phyloP scores from a whole-genome alignment of 2,113 vertebrate species.

The Sterrhoptilus dennistouni region DNA sequence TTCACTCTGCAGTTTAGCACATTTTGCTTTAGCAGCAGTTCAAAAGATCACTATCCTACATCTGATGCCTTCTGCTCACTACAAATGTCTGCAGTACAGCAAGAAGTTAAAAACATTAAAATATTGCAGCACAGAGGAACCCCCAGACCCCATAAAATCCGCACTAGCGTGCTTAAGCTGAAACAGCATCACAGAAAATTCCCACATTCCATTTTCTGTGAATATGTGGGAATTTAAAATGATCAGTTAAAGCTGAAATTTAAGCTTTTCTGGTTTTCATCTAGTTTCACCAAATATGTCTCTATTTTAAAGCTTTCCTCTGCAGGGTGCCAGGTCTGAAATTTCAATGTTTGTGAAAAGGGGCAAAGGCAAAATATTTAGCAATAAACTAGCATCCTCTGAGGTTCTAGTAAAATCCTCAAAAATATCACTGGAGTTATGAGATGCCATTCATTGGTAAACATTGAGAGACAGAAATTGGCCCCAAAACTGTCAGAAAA shows the following conservation, averaged over 20 bases:
- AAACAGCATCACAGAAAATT: neutral
- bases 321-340: neutral
- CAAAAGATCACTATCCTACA: slow-evolving; percentile 19
- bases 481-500: neutral
- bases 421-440: neutral
- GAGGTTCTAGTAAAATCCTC: neutral
- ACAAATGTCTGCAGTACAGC: neutral
- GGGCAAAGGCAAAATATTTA: neutral
- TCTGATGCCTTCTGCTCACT: neutral
- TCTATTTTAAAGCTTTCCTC: neutral
- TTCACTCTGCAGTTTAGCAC: neutral
- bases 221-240: neutral
- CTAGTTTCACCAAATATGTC: neutral
- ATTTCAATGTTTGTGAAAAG: neutral
- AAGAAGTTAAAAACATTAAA: neutral
- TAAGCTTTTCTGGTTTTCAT: neutral
- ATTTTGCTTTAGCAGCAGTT: slow-evolving; percentile 34
- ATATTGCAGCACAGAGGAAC: neutral
- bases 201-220: neutral
- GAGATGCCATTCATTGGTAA: neutral
- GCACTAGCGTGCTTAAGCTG: neutral
- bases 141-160: neutral
- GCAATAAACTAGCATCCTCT: neutral
- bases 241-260: neutral
- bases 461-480: neutral